Conservation (phyloP, 2,797 vertebrate species). For the Notamacropus eugenii region DNA sequence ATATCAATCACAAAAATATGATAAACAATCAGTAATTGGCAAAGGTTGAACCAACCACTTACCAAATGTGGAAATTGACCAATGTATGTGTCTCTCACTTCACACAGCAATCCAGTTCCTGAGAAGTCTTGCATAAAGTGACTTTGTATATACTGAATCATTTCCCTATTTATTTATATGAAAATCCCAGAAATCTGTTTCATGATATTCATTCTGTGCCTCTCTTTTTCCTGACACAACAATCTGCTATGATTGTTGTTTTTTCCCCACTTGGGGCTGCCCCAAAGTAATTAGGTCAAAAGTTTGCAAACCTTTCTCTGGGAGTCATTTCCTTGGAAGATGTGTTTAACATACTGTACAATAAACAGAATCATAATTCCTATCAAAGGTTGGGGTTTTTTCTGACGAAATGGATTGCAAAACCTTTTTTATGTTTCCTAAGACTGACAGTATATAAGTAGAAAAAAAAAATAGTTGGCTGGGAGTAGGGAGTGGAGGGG, state of each 20-base stretch:
- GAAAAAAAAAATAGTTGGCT: not conserved
- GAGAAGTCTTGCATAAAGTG: not conserved
- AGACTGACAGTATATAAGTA: not conserved
- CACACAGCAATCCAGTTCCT: not conserved
- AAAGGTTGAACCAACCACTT: not conserved
- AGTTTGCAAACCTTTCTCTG: not conserved
- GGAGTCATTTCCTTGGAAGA: conserved; percentile 1
- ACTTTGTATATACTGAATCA: not conserved
- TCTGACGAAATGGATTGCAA: not conserved
- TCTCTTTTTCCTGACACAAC: not conserved
- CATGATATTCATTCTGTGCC: not conserved
- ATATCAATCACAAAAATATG: not conserved
- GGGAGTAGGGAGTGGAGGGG: not conserved
- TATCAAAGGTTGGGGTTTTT: not conserved
- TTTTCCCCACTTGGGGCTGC: not conserved
- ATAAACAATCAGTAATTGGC: not conserved
- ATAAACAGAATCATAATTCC: not conserved
- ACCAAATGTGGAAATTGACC: not conserved
- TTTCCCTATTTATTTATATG: not conserved
- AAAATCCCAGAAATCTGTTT: not conserved
- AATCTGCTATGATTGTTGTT: not conserved
- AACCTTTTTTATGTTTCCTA: not conserved
- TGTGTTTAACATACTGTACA: not conserved
- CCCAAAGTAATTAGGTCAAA: not conserved
- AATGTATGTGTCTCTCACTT: not conserved